Evolutionary conservation across 2,888 invertebrate genomes (phyloP), one percentile per base, ranked within the genome.

Genomic region (Eupsilia transversa): DNA sequence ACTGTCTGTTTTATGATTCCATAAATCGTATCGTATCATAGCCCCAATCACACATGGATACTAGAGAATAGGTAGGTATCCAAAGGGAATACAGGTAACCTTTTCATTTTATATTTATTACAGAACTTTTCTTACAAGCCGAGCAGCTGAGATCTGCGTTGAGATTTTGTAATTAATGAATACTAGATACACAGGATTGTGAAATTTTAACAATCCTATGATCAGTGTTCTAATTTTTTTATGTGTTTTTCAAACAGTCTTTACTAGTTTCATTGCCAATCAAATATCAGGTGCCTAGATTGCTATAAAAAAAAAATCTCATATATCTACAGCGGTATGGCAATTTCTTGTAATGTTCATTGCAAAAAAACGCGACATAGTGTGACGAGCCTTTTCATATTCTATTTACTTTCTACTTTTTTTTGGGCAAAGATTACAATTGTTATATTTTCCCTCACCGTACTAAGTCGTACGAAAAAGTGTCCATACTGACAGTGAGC

Each of bases 351-450:
- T 5, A 46, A 77, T 52, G 6, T 46, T 59, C 43, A 6, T 12
- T 43, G 27, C n/a, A n/a, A 41, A 59, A 54, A n/a, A 30, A 35
- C 20, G 30, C 43, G 33, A n/a, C 33, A 52, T 35, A 38, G 33
- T 59, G 27, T 56, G 23, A 71, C 41, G 65, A 57, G 23, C 43
- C 27, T 54, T 56, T 72, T 33, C 67, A 49, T 52, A 56, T 72
- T 78, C 12, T 72, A 60, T 83, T 80, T 83, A 79, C 49, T 52
- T 60, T 64, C 41, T 52, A n/a, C 41, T 38, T n/a, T n/a, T n/a
- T n/a, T n/a, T n/a, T n/a, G n/a, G n/a, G n/a, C n/a, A 9, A 7
- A 35, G 35, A 35, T 35, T 35, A 7, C 6, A 35, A 35, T 35
- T 9, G 35, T 35, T 3, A 6, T 35, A 35, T 35, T 35, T 35